A percentile compares a stretch with the other conserved stretches of the same genome.
Conservation (phyloP, 2,797 vertebrate species). For the Octomys mimax region DNA sequence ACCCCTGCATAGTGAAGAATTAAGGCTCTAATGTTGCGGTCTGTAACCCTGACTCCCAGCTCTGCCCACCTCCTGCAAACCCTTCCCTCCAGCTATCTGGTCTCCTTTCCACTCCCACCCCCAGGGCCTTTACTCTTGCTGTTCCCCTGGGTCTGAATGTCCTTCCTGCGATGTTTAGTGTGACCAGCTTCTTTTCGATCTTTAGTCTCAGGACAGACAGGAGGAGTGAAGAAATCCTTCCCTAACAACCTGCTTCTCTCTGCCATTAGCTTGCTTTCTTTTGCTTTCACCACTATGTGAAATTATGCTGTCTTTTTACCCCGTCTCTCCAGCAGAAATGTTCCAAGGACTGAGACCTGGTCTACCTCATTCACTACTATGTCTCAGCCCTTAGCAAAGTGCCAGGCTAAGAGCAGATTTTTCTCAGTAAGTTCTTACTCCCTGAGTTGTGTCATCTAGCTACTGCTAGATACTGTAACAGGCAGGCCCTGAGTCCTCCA, state of each 20-base stretch:
- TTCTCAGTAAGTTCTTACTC: neutral
- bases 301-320: neutral
- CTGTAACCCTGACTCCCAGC: neutral
- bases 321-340: neutral
- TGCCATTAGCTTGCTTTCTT: neutral
- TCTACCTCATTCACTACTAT: neutral
- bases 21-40: rapidly evolving
- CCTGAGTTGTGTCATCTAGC: neutral
- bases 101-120: neutral
- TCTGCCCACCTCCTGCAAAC: neutral
- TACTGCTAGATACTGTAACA: neutral
- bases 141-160: neutral
- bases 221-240: neutral
- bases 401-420: neutral
- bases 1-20: no score
- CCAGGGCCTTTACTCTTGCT: conserved; percentile 7
- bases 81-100: no score
- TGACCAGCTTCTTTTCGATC: neutral
- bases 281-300: neutral
- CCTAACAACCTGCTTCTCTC: neutral
- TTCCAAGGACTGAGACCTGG: neutral
- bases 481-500: neutral
- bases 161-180: neutral
- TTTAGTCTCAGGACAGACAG: neutral
- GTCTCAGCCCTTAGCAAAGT: neutral